Conservation (phyloP, 2,888 invertebrate species). For the Coelinius sp. region DNA sequence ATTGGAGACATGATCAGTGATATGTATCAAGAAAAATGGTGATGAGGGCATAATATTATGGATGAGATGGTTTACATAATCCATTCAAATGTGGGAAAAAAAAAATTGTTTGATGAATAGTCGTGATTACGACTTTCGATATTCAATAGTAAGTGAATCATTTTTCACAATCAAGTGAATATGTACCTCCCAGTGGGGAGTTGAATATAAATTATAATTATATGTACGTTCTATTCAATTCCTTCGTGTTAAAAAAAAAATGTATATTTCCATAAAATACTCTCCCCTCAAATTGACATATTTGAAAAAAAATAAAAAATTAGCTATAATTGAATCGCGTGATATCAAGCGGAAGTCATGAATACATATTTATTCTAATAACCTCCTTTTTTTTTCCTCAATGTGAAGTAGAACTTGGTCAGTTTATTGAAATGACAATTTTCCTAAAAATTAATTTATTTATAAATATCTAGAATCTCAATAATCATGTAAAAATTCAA, state of each 20-base stretch:
- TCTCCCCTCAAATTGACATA: neutral
- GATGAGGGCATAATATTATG: neutral
- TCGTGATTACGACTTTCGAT: no score
- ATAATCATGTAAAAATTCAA: neutral
- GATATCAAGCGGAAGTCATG: neutral
- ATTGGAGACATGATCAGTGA: neutral
- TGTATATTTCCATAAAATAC: neutral
- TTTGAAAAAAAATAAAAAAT: neutral
- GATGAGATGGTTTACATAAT: neutral
- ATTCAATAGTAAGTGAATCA: no score
- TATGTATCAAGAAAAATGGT: neutral
- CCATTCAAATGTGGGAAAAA: neutral
- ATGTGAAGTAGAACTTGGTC: neutral
- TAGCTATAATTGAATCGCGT: neutral
- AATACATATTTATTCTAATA: neutral
- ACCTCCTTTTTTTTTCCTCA: conserved; percentile 1
- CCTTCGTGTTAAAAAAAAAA: no score
- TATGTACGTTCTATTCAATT: no score
- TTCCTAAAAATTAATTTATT: neutral
- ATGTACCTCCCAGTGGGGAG: no score
- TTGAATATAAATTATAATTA: no score
- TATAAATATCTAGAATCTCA: neutral
- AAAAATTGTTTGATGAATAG: neutral
- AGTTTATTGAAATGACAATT: conserved; percentile 11
- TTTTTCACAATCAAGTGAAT: no score